Evolutionary conservation across 2,797 vertebrate genomes (phyloP), one percentile per base, ranked within the genome.

Genomic region (Distichodus sexfasciatus): DNA sequence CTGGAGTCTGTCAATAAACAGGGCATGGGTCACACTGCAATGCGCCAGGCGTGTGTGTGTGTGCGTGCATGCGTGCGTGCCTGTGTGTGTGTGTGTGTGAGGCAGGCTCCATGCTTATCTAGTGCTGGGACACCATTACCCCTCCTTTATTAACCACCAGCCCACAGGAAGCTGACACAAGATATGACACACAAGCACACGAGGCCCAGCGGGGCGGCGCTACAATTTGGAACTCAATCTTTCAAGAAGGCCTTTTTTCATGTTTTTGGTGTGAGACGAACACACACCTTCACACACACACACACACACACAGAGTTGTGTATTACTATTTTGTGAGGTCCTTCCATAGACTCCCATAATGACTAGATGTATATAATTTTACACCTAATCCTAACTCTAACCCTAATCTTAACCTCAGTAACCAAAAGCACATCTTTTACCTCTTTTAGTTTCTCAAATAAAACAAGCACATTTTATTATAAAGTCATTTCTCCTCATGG

Each of bases 1-100:
- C 87, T 87, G 91, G 90, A 93, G 93, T 93, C 92, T 93, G 93
- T 96, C 92, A 93, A 94, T 95, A 94, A 94, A 95, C 75, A 82
- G 85, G 86, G 85, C 86, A 88, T 88, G 87, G 89, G 89, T 89
- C 85, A 86, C 62, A 74, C 10, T 70, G 81, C 82, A 84, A 84
- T 83, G 86, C 74, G 83, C 77, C 76, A 72, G 83, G 81, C 80
- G 63, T 69, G 60, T 66, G 70, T 64, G 53, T 72, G 60, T 64
- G 50, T 64, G 55, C 60, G 54, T 53, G 40, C 46, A 40, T 71
- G 41, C 36, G 66, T 68, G 17, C 29, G 40, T 50, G 46, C 24
- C 10, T 68, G 40, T 58, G 47, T 53, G n/a, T 44, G 24, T 35
- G 31, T 35, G 31, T 35, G 50, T 51, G 21, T 54, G 44, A 47